Conservation (phyloP, 2,888 invertebrate species). For the Drosophila seclusa region DNA sequence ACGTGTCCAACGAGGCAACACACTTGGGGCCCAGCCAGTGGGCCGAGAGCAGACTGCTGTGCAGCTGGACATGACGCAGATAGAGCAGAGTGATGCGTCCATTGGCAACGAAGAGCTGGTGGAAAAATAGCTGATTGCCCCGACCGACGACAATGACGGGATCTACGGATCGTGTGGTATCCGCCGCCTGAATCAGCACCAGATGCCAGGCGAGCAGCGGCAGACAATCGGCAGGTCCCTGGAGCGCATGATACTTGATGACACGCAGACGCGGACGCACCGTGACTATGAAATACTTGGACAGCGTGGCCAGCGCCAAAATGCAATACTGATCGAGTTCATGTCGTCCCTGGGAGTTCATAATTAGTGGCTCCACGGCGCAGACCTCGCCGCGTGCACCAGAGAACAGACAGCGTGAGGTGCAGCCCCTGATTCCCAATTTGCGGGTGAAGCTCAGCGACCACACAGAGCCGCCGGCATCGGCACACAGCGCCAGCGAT, state of each 20-base stretch:
- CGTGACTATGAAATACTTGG: conserved; percentile 91
- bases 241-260: conserved; percentile 91
- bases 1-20: conserved; percentile 92
- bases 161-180: conserved; percentile 89
- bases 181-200: conserved; percentile 91
- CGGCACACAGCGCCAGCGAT: conserved; percentile 92
- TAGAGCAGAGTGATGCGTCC: conserved; percentile 88
- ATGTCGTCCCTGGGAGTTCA: conserved; percentile 86
- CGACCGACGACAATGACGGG: conserved; percentile 96
- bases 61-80: conserved; percentile 89
- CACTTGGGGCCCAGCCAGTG: conserved; percentile 94
- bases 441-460: conserved; percentile 94
- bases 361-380: conserved; percentile 88
- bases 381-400: conserved; percentile 98
- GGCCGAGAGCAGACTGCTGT: conserved; percentile 90
- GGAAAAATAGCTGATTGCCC: conserved; percentile 93
- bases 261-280: conserved; percentile 91
- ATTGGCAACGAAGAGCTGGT: conserved; percentile 87
- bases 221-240: conserved; percentile 90
- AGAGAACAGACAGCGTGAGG: conserved; percentile 97
- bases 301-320: conserved; percentile 96
- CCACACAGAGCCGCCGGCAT: conserved; percentile 98
- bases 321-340: conserved; percentile 91
- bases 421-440: conserved; percentile 94
- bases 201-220: conserved; percentile 97